Base-by-base conservation (phyloP, 2,797 vertebrate species). In the Pagetopsis macropterus region DNA sequence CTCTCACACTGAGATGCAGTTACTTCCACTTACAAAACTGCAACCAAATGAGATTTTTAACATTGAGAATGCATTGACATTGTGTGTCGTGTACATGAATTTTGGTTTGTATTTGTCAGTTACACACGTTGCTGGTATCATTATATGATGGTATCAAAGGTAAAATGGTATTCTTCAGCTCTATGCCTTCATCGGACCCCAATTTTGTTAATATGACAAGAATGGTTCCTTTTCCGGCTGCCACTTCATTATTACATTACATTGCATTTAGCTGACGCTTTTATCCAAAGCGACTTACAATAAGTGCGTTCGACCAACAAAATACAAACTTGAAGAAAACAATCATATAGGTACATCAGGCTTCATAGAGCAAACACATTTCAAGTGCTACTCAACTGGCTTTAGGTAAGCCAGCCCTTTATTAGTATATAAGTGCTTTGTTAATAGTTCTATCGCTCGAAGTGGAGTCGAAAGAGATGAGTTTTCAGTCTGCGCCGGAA, bases 31-130 rank as follows among this genome's bases (percentile, higher is more conserved):
- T 48, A 41, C 6, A 41, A 16, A 11, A 54, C 6, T 9, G 15
- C 75, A 60, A 52, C 64, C 9, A 51, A 43, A 17, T 52, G 59
- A 67, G 2, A 65, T 50, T 55, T 50, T 15, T 60, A 67, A 50
- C 17, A 40, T 61, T 56, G 9, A 43, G 11, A 50, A 21, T 45
- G 1, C 16, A 12, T 51, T 48, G 51, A 46, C 54, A 40, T 66
- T 15, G n/a, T 55, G 19, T 45, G 9, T 55, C 23, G 17, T 3
- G 9, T 58, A n/a, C 15, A 41, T 59, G 31, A 5, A 13, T 17
- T 19, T 3, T 17, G n/a, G 11, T 21, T 9, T 65, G 48, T 60
- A 16, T 17, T 19, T 3, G 9, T 37, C n/a, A 19, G 69, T 58
- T 27, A 65, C 23, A 41, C 21, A 9, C 16, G 27, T 27, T 63